Percentiles rank a stretch among this genome's conserved stretches.
These are phyloP conservation scores for Brachionus manjavacas DNA, from an alignment of 1,140 invertebrate genomes.

Conservation along the genomic window DNA sequence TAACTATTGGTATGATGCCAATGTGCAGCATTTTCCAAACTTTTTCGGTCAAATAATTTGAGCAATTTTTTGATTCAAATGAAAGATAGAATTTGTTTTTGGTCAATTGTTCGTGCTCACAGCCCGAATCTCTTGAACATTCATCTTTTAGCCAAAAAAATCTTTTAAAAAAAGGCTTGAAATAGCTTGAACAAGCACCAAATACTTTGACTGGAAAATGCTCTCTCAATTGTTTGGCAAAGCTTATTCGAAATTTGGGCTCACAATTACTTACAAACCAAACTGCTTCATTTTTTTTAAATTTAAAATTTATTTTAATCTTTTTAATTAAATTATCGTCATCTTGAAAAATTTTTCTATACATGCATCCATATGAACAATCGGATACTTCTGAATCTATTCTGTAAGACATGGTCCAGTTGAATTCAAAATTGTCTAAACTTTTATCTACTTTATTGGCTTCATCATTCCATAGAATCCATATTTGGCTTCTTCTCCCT, in stretches of 20 bases:
- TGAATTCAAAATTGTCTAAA: conserved; percentile 4
- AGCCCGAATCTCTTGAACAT: not conserved
- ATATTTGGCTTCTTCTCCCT: not conserved
- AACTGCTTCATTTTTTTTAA: not conserved
- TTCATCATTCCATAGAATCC: conserved; percentile 40
- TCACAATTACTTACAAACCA: conserved; percentile 35
- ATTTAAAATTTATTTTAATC: not conserved
- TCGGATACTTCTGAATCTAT: conserved; percentile 20
- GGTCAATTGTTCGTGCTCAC: not conserved
- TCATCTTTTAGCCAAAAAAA: not conserved
- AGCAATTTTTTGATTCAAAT: conserved; percentile 37
- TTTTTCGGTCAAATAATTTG: conserved; percentile 42
- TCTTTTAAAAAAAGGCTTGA: not conserved
- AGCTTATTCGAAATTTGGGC: not conserved
- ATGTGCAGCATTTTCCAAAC: conserved; percentile 18
- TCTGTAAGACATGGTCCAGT: conserved; percentile 28
- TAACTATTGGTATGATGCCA: conserved; percentile 19
- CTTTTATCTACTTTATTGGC: not conserved
- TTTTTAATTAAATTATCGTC: not conserved
- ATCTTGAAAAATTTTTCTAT: not conserved
- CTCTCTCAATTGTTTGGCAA: not conserved
- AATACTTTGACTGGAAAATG: conserved; percentile 5
- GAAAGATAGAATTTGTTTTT: conserved; percentile 38
- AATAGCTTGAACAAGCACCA: not conserved
- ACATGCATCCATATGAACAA: conserved; percentile 20